Conservation (phyloP, 2,797 vertebrate genomes). For the Sebastes miniatus region DNA sequence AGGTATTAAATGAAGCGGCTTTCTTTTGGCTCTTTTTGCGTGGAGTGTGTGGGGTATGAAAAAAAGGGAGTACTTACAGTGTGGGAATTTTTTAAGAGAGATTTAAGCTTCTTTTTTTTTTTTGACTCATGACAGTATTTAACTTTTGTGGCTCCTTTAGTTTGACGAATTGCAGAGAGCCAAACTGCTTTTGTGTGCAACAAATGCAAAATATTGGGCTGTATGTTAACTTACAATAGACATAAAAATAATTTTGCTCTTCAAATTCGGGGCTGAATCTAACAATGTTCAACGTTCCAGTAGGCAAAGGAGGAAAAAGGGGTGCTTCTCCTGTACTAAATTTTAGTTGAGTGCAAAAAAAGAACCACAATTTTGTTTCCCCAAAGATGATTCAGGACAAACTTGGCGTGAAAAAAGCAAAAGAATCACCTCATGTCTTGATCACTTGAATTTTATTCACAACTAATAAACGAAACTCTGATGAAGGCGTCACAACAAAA, state of each 20-base stretch:
- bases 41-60: slow-evolving; percentile 7
- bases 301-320: neutral
- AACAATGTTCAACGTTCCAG: neutral
- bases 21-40: slow-evolving; percentile 36
- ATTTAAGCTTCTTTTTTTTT: neutral
- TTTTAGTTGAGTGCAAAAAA: neutral
- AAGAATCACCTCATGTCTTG: neutral
- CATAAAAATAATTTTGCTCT: neutral
- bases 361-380: neutral
- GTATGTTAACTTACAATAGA: neutral
- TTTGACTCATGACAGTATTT: neutral
- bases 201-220: neutral
- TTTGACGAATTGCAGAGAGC: neutral
- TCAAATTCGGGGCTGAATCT: neutral
- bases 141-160: neutral
- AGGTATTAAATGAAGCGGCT: slow-evolving; percentile 65
- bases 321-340: neutral
- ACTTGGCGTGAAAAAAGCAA: neutral
- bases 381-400: neutral
- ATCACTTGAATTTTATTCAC: neutral
- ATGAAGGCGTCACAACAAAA: neutral
- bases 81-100: slow-evolving; percentile 28
- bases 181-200: neutral
- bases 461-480: neutral
- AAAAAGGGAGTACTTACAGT: neutral